Base-by-base conservation (phyloP, 2,113 vertebrate species). In the Esox niger region DNA sequence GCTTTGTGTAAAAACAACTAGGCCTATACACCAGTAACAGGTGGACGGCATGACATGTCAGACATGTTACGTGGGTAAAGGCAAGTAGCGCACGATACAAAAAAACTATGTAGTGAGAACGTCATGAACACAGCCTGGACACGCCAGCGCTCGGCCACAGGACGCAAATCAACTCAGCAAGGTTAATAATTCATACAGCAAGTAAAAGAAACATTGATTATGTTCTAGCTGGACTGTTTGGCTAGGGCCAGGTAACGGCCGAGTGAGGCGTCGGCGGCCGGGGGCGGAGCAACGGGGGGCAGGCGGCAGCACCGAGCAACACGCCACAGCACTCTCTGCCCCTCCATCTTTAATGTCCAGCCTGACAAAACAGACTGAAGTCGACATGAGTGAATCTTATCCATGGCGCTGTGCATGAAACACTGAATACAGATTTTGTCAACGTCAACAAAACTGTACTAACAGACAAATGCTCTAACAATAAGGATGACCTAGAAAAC, bases 111-210 rank as follows among this genome's bases (percentile, higher is more conserved):
- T n/a, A n/a, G 68, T 43, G 46, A 47, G 26, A 25, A 6, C 31
- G 63, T 52, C 47, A 7, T 17, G 46, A 52, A 30, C 29, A 65
- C 46, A 11, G 74, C 67, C 64, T 68, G 38, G 69, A 76, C 74
- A 38, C 25, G 49, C 47, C 47, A 62, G 23, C 35, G 15, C 26
- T 38, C 27, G 1, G 32, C 32, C 59, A 49, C 65, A 57, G 27
- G 31, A 54, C 35, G 27, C 33, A 63, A 58, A 67, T 76, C 64
- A 71, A 70, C 64, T 68, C 64, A 49, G 59, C 15, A 11, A 47
- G 25, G 62, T 75, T 62, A 75, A 75, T 75, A 75, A 75, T 75
- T 76, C 68, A 76, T 70, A 32, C n/a, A n/a, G 46, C 23, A 47
- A 59, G 58, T 47, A 21, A 21, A 17, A 5, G 6, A 35, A 33